Conservation (phyloP, 2,888 invertebrate species). For the Lepidonotus clava region DNA sequence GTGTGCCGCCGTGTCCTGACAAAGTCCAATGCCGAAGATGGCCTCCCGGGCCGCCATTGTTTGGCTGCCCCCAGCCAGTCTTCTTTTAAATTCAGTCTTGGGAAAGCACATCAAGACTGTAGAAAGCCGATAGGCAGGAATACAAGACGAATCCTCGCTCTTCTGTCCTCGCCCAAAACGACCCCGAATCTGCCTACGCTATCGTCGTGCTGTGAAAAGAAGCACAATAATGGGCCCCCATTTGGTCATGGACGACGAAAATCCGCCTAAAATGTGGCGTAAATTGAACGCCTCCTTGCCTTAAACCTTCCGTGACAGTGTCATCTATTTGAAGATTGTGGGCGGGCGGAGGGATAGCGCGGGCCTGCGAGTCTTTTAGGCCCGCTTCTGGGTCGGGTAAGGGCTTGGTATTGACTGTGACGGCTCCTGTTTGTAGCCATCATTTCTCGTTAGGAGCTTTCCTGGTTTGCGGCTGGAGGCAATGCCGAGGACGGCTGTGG, state of each 20-base stretch:
- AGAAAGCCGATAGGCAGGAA: slow-evolving; percentile 10
- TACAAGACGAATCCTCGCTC: not conserved
- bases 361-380: not conserved
- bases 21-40: not conserved
- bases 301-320: slow-evolving; percentile 41
- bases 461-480: not conserved
- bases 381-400: not conserved
- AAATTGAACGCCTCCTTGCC: slow-evolving; percentile 42
- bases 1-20: not conserved
- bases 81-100: not conserved
- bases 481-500: not conserved
- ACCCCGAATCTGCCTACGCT: slow-evolving; percentile 1
- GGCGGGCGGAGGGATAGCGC: not conserved
- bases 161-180: not conserved
- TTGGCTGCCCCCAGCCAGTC: not conserved
- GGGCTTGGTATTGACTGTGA: slow-evolving; percentile 14
- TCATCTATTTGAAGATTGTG: slow-evolving; percentile 42
- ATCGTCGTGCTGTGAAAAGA: slow-evolving; percentile 8
- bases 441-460: slow-evolving; percentile 12
- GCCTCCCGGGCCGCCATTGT: not conserved
- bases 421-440: slow-evolving; percentile 31
- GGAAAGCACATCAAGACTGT: not conserved
- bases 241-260: slow-evolving; percentile 33
- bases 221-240: slow-evolving; percentile 34
- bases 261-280: slow-evolving; percentile 24